A percentile compares a stretch with the other conserved stretches of the same genome.
These are phyloP conservation scores for Vespertilio murinus DNA, from an alignment of 2,797 vertebrate genomes.

Conservation along the genomic window DNA sequence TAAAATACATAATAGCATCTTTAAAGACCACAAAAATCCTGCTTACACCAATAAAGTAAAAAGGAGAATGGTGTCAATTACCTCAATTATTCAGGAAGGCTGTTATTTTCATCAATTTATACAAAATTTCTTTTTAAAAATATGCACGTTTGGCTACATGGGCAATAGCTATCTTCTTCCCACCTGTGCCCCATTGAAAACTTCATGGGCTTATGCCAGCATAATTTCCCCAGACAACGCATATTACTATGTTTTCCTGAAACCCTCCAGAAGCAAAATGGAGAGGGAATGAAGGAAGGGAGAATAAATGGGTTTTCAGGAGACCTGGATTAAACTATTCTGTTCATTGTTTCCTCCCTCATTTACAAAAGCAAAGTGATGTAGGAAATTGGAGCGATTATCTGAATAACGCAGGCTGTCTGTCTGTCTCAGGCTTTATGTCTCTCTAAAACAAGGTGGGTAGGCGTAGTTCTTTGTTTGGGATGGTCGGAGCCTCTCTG, in stretches of 20 bases:
- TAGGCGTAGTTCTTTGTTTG: background rate
- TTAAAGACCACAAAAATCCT: conserved; percentile 25
- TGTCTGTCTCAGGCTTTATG: background rate
- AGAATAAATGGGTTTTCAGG: conserved; percentile 51
- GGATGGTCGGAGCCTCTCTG: background rate
- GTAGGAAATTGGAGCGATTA: conserved; percentile 49
- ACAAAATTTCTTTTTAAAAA: conserved; percentile 46
- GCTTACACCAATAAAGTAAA: conserved; percentile 30
- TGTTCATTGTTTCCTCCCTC: conserved; percentile 39
- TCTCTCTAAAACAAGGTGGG: background rate
- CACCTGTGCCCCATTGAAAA: conserved; percentile 64
- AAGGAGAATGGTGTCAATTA: conserved; percentile 38
- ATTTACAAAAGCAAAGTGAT: conserved; percentile 58
- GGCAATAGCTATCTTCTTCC: conserved; percentile 61
- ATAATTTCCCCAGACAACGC: conserved; percentile 63
- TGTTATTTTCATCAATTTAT: conserved; percentile 65
- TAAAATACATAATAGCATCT: conserved; percentile 9
- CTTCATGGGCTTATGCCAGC: conserved; percentile 41
- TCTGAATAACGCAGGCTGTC: background rate
- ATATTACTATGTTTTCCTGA: conserved; percentile 39
- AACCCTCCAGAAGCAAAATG: conserved; percentile 52
- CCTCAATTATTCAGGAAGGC: conserved; percentile 48
- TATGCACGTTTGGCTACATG: conserved; percentile 31
- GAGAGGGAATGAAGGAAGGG: background rate
- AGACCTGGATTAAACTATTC: conserved; percentile 60